These are phyloP conservation scores for Drosophila anomalata DNA, from an alignment of 2,888 invertebrate genomes.

Conservation along the genomic window DNA sequence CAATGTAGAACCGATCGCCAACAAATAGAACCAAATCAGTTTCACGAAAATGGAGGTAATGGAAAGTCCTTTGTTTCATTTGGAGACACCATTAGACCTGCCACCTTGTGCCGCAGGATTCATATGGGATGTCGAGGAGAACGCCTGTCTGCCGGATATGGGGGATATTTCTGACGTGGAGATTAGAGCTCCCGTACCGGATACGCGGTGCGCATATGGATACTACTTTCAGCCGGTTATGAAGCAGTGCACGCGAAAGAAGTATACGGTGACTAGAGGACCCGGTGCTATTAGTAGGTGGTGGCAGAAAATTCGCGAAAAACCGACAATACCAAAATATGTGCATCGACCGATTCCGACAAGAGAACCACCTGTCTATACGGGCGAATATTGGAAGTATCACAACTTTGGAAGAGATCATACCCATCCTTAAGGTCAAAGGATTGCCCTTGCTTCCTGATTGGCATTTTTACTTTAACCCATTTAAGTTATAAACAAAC, in stretches of 20 bases:
- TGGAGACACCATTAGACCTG: neutral
- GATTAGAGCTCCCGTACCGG: neutral
- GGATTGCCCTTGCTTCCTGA: too few relatives aligned
- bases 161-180: neutral
- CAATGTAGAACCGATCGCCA: neutral
- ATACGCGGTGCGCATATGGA: neutral
- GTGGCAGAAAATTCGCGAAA: neutral
- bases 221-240: neutral
- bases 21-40: neutral
- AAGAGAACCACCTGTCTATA: neutral
- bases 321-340: neutral
- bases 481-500: neutral
- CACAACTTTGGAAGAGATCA: neutral
- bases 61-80: neutral
- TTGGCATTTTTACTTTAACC: too few relatives aligned
- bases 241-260: neutral
- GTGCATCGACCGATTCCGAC: neutral
- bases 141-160: neutral
- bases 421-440: neutral
- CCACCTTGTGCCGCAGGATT: neutral
- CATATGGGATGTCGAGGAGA: neutral
- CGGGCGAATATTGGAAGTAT: neutral
- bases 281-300: neutral
- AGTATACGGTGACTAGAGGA: neutral
- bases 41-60: neutral